Evolutionary conservation across 2,888 invertebrate species (phyloP).

Genomic region (Troilus luridus): DNA sequence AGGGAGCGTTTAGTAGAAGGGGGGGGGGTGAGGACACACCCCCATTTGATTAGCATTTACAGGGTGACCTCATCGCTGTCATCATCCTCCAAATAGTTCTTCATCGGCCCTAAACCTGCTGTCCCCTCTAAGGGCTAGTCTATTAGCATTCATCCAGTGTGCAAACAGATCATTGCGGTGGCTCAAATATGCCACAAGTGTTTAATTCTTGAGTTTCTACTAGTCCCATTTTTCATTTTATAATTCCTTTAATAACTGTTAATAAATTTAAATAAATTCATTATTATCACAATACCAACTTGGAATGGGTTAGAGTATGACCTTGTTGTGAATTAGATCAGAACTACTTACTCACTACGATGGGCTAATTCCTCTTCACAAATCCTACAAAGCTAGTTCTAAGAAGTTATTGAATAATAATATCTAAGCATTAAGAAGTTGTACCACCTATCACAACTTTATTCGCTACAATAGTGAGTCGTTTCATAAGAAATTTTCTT

Average conservation of each 20-base stretch:
- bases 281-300: too few species aligned
- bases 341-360: too few species aligned
- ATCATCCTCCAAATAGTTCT: background rate
- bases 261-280: too few species aligned
- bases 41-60: constrained; percentile 27
- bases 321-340: too few species aligned
- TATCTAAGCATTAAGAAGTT: too few species aligned
- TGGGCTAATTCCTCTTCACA: too few species aligned
- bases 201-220: background rate
- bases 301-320: too few species aligned
- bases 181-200: background rate
- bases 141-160: background rate
- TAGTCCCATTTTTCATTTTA: background rate
- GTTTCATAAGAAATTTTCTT: too few species aligned
- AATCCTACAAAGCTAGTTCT: too few species aligned
- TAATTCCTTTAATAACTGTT: background rate
- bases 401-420: too few species aligned
- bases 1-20: background rate
- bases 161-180: background rate
- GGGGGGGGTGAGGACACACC: background rate
- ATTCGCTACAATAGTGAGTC: too few species aligned
- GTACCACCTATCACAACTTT: too few species aligned
- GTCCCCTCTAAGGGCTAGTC: background rate
- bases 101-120: background rate
- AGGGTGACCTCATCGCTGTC: background rate